Evolutionary conservation across 2,797 vertebrate species (phyloP).

Genomic region (Crocidura indochinensis): DNA sequence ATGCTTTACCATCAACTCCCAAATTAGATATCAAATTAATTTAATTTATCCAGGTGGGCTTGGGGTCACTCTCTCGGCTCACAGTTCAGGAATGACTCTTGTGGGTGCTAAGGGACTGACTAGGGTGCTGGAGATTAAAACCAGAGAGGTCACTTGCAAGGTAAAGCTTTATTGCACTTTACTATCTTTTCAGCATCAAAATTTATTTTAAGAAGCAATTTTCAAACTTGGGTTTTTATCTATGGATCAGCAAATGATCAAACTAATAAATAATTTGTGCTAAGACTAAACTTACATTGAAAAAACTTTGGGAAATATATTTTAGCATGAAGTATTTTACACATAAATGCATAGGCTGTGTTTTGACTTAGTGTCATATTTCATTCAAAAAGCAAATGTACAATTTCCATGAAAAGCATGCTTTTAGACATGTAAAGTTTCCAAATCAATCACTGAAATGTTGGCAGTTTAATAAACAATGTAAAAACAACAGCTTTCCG

Average conservation of each 20-base stretch:
- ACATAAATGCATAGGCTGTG: constrained; percentile 74
- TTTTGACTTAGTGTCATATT: constrained; percentile 82
- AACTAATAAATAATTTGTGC: constrained; percentile 43
- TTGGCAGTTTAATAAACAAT: constrained; percentile 22
- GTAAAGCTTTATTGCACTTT: no score
- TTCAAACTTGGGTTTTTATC: constrained; percentile 24
- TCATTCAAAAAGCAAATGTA: constrained; percentile 84
- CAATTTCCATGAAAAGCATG: constrained; percentile 87
- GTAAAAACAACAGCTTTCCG: constrained; percentile 16
- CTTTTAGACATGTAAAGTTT: constrained; percentile 74
- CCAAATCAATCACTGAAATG: constrained; percentile 81
- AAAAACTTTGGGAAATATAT: constrained; percentile 52
- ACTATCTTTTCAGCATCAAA: neutral
- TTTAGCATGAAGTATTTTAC: constrained; percentile 47
- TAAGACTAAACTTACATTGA: constrained; percentile 52
- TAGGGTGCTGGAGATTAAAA: no score
- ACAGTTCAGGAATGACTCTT: no score
- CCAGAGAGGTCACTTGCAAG: no score
- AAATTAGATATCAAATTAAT: no score
- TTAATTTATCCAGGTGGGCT: no score
- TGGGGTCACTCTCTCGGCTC: no score
- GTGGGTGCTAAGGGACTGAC: no score
- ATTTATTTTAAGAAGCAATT: constrained; percentile 57
- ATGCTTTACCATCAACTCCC: constrained; percentile 34
- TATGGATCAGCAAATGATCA: neutral